Conservation (phyloP, 2,888 invertebrate species). For the Nesidiocoris tenuis region DNA sequence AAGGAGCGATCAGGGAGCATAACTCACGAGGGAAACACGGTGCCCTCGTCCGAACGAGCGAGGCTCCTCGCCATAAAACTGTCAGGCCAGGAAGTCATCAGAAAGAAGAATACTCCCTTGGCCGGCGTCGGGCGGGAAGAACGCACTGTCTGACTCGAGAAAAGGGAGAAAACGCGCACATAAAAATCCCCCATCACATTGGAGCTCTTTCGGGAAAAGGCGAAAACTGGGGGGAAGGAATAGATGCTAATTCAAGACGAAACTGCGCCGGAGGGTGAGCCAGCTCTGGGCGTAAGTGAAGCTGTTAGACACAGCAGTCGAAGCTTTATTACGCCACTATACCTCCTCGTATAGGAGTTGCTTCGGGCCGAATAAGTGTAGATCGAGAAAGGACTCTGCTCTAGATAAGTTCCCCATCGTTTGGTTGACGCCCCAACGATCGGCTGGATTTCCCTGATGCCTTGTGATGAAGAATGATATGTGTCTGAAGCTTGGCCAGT, state of each 20-base stretch:
- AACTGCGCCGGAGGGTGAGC: constrained; percentile 6
- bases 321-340: constrained; percentile 33
- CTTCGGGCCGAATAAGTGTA: constrained; percentile 18
- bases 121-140: constrained; percentile 12
- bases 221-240: constrained; percentile 22
- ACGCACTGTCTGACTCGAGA: constrained; percentile 1
- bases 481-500: too few relatives aligned
- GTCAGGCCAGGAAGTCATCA: constrained; percentile 42
- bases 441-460: too few relatives aligned
- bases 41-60: constrained; percentile 9
- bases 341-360: not conserved
- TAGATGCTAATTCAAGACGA: constrained; percentile 34
- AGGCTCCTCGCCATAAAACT: constrained; percentile 29
- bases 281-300: constrained; percentile 14
- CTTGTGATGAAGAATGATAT: too few relatives aligned
- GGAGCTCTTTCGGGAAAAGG: not conserved
- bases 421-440: not conserved
- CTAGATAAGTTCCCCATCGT: constrained; percentile 33
- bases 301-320: constrained; percentile 40
- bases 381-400: constrained; percentile 23
- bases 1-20: constrained; percentile 38
- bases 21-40: constrained; percentile 28
- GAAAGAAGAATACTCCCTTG: constrained; percentile 37
- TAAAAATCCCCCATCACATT: constrained; percentile 31
- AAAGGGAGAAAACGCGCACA: constrained; percentile 1